phyloP scores from a whole-genome alignment of 2,797 vertebrate species.

The Saxicola maurus region DNA sequence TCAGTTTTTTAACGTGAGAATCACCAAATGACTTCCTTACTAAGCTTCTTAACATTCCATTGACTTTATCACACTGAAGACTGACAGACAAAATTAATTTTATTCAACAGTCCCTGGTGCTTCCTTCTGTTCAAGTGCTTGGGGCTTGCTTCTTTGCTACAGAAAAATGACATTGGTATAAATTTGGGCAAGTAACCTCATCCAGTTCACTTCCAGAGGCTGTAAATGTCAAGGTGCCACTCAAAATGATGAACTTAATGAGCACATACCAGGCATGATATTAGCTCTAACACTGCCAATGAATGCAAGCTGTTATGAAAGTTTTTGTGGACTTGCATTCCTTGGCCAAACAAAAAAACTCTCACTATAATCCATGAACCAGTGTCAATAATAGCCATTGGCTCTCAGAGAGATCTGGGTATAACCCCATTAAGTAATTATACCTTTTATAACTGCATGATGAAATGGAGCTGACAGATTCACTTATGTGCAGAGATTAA shows the following conservation, averaged over 20 bases:
- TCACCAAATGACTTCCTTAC: not conserved
- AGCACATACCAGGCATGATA: not conserved
- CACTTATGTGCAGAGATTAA: not conserved
- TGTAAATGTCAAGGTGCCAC: conserved; percentile 28
- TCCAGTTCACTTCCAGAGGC: not conserved
- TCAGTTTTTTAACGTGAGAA: not conserved
- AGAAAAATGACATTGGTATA: not conserved
- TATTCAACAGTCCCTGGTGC: not conserved
- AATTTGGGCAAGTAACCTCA: conserved; percentile 7
- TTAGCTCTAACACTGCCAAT: not conserved
- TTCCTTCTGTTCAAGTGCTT: not conserved
- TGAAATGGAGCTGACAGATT: conserved; percentile 19
- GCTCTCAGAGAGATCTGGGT: not conserved
- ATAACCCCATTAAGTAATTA: not conserved
- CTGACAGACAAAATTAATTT: conserved; percentile 6
- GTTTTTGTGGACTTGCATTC: not conserved
- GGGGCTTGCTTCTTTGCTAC: not conserved
- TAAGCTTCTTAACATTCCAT: conserved; percentile 3
- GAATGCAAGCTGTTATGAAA: not conserved
- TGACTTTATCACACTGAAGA: not conserved
- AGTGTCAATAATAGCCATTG: not conserved
- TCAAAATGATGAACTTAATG: conserved; percentile 47
- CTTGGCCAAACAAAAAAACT: not conserved
- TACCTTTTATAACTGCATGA: not conserved
- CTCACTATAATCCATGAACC: not conserved